phyloP scores from a whole-genome alignment of 2,113 vertebrate genomes.

The Prionailurus bengalensis region DNA sequence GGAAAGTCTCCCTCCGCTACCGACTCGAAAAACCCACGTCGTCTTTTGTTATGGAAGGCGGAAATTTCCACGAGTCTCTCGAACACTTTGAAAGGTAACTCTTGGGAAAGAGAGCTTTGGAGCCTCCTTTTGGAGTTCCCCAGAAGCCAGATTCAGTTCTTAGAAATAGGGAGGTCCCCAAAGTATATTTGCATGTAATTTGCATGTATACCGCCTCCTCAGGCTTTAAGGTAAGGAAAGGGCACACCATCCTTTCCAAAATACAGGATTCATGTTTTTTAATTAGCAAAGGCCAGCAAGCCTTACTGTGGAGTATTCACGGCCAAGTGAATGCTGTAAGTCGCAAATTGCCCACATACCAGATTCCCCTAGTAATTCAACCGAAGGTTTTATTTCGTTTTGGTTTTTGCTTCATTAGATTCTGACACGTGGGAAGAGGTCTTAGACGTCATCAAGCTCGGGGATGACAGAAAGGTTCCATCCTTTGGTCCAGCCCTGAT shows the following conservation, averaged over 20 bases:
- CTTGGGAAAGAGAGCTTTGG: background rate
- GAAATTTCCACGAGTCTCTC: background rate
- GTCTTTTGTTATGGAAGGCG: background rate
- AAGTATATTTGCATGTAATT: conserved; percentile 63
- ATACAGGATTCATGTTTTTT: conserved; percentile 19
- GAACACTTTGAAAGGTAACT: conserved; percentile 1
- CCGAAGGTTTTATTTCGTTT: background rate
- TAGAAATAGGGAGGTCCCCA: conserved; percentile 49
- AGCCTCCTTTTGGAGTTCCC: background rate
- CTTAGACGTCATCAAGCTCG: background rate
- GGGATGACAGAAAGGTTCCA: background rate
- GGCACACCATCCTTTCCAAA: conserved; percentile 33
- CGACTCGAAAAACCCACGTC: background rate
- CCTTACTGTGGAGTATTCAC: background rate
- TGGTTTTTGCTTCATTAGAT: background rate
- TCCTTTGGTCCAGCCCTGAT: background rate
- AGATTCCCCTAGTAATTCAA: background rate
- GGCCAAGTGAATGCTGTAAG: background rate
- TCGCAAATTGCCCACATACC: background rate
- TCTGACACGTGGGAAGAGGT: background rate
- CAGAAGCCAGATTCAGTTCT: conserved; percentile 19
- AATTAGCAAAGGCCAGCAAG: conserved; percentile 16
- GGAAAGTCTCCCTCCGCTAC: background rate
- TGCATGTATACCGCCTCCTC: conserved; percentile 28
- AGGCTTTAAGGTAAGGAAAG: conserved; percentile 10